These are phyloP conservation scores for Aselliscus stoliczkanus DNA, from an alignment of 2,797 vertebrate species.

Conservation along the genomic window DNA sequence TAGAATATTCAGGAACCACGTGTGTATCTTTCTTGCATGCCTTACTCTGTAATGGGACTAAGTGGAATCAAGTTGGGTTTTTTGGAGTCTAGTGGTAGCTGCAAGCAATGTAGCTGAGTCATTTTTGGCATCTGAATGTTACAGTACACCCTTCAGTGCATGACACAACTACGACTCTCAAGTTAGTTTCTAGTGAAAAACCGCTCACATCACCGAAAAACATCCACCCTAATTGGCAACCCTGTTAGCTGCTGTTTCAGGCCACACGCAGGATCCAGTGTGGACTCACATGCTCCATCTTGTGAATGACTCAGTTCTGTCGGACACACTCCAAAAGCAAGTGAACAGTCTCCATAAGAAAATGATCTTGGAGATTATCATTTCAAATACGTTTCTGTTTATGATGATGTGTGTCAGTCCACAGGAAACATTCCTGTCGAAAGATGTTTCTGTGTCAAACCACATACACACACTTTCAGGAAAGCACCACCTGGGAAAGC, in stretches of 20 bases:
- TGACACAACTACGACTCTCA: not conserved
- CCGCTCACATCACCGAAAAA: not conserved
- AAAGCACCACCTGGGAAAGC: not conserved
- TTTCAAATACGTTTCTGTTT: not conserved
- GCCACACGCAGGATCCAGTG: not conserved
- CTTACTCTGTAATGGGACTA: too few relatives aligned
- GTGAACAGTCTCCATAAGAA: not conserved
- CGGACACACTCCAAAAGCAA: not conserved
- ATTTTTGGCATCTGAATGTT: not conserved
- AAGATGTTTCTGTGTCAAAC: not conserved
- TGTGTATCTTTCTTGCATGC: accelerated
- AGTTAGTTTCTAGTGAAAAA: not conserved
- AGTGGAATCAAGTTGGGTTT: not conserved
- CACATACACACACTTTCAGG: accelerated
- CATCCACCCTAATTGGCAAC: not conserved
- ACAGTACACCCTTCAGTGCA: not conserved
- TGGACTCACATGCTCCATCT: not conserved
- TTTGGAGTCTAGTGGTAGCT: not conserved
- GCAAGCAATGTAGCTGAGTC: not conserved
- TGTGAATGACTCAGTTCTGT: not conserved
- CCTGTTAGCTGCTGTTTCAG: not conserved
- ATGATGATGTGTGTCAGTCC: not conserved
- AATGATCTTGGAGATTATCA: not conserved
- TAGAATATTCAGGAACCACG: accelerated
- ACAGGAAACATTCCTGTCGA: not conserved